Percentiles rank a stretch among this genome's conserved stretches.
Conservation (phyloP, 2,113 vertebrate species). For the Physeter macrocephalus region DNA sequence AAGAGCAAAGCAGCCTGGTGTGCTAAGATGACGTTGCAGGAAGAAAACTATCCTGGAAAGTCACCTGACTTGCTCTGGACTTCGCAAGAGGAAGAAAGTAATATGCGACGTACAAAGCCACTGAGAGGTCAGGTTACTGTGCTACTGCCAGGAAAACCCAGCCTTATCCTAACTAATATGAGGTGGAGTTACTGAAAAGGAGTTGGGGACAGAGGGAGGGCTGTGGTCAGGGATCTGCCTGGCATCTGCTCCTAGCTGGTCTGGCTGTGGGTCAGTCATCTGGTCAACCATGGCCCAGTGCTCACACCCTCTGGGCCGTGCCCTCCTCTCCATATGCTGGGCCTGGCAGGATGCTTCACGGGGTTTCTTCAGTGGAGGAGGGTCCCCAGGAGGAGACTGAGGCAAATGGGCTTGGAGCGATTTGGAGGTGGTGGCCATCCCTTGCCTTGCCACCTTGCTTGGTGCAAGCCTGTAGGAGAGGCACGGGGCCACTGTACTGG, state of each 20-base stretch:
- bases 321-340: not conserved
- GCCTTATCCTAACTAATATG: accelerated
- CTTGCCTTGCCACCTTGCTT: not conserved
- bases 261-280: not conserved
- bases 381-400: not conserved
- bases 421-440: not conserved
- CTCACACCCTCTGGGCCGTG: too few relatives aligned
- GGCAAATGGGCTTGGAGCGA: not conserved
- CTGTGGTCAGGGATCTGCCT: not conserved
- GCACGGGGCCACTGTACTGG: too few relatives aligned
- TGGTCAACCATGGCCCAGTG: not conserved
- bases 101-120: accelerated
- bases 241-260: accelerated
- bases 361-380: not conserved
- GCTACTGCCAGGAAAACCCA: not conserved
- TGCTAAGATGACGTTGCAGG: not conserved
- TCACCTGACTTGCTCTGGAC: not conserved
- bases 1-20: not conserved
- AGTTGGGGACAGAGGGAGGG: too few relatives aligned
- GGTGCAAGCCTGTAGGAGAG: not conserved
- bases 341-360: not conserved
- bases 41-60: not conserved
- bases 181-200: accelerated
- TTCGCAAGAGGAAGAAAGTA: not conserved
- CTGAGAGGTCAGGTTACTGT: accelerated